Conservation (phyloP, 1,140 invertebrate genomes). For the Heliconius nattereri region DNA sequence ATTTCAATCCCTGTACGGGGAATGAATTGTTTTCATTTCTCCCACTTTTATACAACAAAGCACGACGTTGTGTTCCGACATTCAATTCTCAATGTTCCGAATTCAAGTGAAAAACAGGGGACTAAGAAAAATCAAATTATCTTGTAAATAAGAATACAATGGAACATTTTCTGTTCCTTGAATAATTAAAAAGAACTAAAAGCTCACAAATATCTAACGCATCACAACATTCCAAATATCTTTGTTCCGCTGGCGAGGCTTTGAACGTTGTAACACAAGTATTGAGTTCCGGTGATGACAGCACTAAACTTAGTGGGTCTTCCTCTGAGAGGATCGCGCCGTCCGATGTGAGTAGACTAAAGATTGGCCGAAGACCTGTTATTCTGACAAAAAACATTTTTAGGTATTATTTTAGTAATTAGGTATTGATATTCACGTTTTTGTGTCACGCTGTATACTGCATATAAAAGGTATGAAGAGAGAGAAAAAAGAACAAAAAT, state of each 20-base stretch:
- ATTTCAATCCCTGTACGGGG: too few species aligned
- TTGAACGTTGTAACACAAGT: constrained; percentile 85
- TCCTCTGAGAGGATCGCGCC: constrained; percentile 85
- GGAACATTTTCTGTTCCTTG: too few species aligned
- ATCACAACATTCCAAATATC: constrained; percentile 85
- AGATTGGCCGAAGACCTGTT: constrained; percentile 83
- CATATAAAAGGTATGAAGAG: too few species aligned
- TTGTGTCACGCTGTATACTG: background rate
- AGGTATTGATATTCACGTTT: background rate
- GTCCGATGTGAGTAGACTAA: constrained; percentile 85
- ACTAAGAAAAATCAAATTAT: too few species aligned
- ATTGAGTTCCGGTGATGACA: constrained; percentile 82
- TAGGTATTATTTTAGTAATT: too few species aligned
- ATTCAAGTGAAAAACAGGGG: too few species aligned
- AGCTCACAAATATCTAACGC: constrained; percentile 82
- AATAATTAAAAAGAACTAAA: constrained; percentile 1
- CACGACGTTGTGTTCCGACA: too few species aligned
- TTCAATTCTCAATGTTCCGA: too few species aligned
- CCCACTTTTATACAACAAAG: too few species aligned
- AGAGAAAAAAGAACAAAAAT: background rate
- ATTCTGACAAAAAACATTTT: constrained; percentile 68
- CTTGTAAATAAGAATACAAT: too few species aligned
- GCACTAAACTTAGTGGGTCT: constrained; percentile 83
- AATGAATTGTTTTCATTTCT: too few species aligned
- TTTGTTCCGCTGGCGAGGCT: constrained; percentile 82